Conservation (phyloP, 2,113 vertebrate genomes). For the Marcusenius ussheri region DNA sequence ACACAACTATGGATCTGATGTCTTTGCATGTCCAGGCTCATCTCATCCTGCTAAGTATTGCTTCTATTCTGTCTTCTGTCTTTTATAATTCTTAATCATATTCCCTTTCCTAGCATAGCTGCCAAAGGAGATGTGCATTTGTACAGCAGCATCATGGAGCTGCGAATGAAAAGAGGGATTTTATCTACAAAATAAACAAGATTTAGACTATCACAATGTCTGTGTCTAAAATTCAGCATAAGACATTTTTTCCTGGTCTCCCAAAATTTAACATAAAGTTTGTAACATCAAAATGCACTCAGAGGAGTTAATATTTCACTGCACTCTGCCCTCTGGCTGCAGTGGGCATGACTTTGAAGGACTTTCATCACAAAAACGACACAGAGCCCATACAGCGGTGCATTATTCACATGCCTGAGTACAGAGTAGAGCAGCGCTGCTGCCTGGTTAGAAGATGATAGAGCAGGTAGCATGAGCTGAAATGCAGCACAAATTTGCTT, state of each 20-base stretch:
- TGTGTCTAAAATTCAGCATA: slow-evolving; percentile 19
- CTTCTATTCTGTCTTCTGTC: background rate
- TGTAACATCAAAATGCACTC: slow-evolving; percentile 59
- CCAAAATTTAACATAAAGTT: slow-evolving; percentile 35
- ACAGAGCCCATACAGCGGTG: slow-evolving; percentile 25
- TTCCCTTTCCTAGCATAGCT: background rate
- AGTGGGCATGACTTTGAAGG: slow-evolving; percentile 40
- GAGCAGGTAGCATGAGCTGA: background rate
- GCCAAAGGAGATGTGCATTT: background rate
- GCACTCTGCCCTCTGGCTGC: slow-evolving; percentile 40
- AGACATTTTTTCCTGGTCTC: slow-evolving; percentile 35
- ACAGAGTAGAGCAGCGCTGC: background rate
- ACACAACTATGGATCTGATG: background rate
- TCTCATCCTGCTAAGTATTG: background rate
- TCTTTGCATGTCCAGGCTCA: background rate
- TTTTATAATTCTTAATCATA: background rate
- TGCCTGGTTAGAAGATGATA: background rate
- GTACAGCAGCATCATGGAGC: background rate
- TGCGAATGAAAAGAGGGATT: background rate
- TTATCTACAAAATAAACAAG: background rate
- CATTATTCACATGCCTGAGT: slow-evolving; percentile 37
- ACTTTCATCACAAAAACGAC: slow-evolving; percentile 40
- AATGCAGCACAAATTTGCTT: background rate
- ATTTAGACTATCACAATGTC: background rate
- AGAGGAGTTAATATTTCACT: slow-evolving; percentile 57